A percentile compares a stretch with the other conserved stretches of the same genome.
Evolutionary conservation across 2,888 invertebrate species (phyloP).

Genomic region (Caenorhabditis parvicauda): DNA sequence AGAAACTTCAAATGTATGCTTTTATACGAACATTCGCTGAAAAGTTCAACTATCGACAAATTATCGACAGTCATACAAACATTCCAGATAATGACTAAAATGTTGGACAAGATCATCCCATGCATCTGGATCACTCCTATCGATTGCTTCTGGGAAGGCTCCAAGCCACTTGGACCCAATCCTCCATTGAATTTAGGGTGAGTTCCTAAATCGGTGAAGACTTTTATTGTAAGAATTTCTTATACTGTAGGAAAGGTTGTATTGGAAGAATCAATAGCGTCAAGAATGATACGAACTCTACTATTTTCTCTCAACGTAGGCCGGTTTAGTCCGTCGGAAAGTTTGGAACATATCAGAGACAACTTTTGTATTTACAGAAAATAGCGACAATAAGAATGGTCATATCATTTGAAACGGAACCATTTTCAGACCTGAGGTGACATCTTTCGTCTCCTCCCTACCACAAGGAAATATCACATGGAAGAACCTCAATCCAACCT

Average conservation of each 20-base stretch:
- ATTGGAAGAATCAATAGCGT: no score
- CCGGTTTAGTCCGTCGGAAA: no score
- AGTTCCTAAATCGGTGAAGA: not conserved
- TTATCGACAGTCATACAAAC: no score
- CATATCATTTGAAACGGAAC: not conserved
- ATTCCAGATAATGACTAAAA: no score
- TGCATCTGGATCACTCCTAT: conserved; percentile 95
- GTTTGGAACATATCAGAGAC: no score
- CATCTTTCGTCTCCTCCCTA: conserved; percentile 48
- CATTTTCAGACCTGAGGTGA: conserved; percentile 44
- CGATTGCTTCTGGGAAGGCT: conserved; percentile 99
- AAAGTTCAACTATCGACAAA: no score
- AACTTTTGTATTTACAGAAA: no score
- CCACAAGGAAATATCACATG: conserved; percentile 60
- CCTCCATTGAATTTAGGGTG: conserved; percentile 36
- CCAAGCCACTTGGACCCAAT: conserved; percentile 80
- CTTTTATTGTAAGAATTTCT: not conserved
- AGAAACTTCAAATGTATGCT: no score
- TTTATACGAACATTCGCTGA: no score
- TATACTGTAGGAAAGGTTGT: not conserved
- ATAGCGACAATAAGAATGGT: not conserved
- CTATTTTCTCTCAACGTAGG: no score
- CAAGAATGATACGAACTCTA: no score
- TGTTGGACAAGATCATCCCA: conserved; percentile 88
- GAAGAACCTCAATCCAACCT: conserved; percentile 60